Evolutionary conservation across 2,888 invertebrate species (phyloP), one percentile per base, ranked within the genome.

Genomic region (Nymphalis urticae): DNA sequence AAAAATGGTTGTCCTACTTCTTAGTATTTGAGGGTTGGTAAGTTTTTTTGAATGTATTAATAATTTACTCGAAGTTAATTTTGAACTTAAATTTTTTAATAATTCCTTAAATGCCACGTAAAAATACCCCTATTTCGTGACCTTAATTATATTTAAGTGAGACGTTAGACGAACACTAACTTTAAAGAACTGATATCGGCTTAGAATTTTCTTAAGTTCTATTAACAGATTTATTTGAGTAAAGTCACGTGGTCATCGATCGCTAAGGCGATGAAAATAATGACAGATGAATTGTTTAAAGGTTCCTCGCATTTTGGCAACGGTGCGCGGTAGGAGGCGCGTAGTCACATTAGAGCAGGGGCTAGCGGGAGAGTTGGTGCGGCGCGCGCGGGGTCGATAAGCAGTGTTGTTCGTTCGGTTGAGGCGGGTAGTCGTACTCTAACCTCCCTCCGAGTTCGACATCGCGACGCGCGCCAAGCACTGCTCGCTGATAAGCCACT

Each of bases 351-450:
- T 65, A 54, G 63, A 69, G 75, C 63, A 70, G 76, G 72, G 72
- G 72, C 68, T 74, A 69, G 66, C 69, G 72, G 73, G 76, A 70
- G 76, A 73, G 77, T 76, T 75, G 76, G 79, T 80, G 82, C 80
- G 84, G 80, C 81, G 84, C 79, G 87, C 82, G 85, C 80, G 88
- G 84, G 89, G 90, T 89, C 90, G 90, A 90, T 90, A 90, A 83
- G 85, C 87, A 87, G 90, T 89, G 85, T 84, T 81, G 78, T 79
- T 75, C 77, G 79, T 77, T 77, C 76, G 77, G 73, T 82, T 77
- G 76, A 71, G 72, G 82, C 73, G 80, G 76, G 66, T 79, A 79
- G 84, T 81, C 84, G 86, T 79, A 74, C 78, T 76, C 72, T 75
- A 72, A 73, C 72, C 68, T 69, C 68, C 70, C 64, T 69, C 66